Base-by-base conservation (phyloP, 2,797 vertebrate species). In the Micrastur ruficollis region DNA sequence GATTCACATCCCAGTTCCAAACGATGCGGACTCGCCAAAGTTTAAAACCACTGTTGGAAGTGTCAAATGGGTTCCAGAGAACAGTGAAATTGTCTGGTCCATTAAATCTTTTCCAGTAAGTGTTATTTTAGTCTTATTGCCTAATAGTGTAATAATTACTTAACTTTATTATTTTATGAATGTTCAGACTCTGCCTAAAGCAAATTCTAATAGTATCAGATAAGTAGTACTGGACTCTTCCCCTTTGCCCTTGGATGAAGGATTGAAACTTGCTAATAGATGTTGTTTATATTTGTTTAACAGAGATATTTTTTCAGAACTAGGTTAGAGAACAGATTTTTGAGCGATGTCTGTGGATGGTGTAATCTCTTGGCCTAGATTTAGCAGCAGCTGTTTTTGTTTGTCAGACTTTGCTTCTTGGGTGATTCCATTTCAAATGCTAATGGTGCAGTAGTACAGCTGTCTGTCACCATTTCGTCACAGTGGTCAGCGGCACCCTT, bases 51-150 rank as follows among this genome's bases (percentile, higher is more conserved):
- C 99, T 2, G 99, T 99, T 94, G 99, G 99, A 83, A 99, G 99
- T 14, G 99, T 99, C 93, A 99, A 99, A 97, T 99, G 99, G 99
- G 99, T 99, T 46, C 99, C 99, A 0, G 99, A 99, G 97, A 99
- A 99, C 98, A 99, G 99, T 32, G 99, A 99, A 97, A 99, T 99
- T 21, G 99, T 99, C 93, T 99, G 99, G 99, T 99, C 99, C 85
- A 99, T 99, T 97, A 99, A 99, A 97, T 99, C 99, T 66, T 99
- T 99, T 89, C 99, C 99, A 87, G 99, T 99, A 97, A 99, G 99
- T 93, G 79, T 17, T 79, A 12, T 16, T 90, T 59, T 29, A n/a
- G 15, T 89, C 32, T 53, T 61, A 12, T 5, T 5, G 1, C 46
- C 34, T 58, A 40, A 17, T 22, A 70, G 7, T 49, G 14, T 65